Evolutionary conservation across 1,140 invertebrate genomes (phyloP), one percentile per base, ranked within the genome.

Genomic region (Drosophila chauvacae): DNA sequence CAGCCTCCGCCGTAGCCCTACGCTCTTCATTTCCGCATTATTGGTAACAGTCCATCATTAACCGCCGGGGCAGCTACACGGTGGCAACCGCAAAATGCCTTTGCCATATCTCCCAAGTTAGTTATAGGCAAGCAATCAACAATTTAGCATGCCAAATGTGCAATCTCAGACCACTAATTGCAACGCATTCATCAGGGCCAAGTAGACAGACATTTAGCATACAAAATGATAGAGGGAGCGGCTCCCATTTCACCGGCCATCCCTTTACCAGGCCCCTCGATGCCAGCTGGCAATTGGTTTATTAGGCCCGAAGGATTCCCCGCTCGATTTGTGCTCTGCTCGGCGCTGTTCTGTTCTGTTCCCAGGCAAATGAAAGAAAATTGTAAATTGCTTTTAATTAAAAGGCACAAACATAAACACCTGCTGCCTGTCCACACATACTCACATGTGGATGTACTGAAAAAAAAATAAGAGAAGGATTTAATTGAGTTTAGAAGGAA

Each of bases 321-420:
- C 10, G 69, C 70, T 37, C 69, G 68, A 59, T 71, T 70, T 70
- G 51, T 48, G 51, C 53, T 39, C 20, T 30, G 37, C 65, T 51
- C 69, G 35, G 56, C 58, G 39, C 56, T 42, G 45, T 28, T 47
- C 69, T 35, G 56, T 47, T 50, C 69, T 35, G 56, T 55, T 50
- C 48, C 41, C 64, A 44, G 70, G 61, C 64, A 71, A 87, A 88
- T 84, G 81, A 81, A 90, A 81, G 81, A 88, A 87, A 81, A 88
- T 88, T 88, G 85, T 88, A 88, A 88, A 88, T 88, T 90, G 78
- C 86, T 88, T 88, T 88, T 88, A 88, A 88, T 88, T 88, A 88
- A 88, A 88, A 88, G 86, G 86, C 85, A 90, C 81, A 88, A 90
- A 90, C 85, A 90, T 85, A 90, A 90, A 90, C 85, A 90, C 85